Base-by-base conservation (phyloP, 2,113 vertebrate genomes). In the Hippocampus zosterae region DNA sequence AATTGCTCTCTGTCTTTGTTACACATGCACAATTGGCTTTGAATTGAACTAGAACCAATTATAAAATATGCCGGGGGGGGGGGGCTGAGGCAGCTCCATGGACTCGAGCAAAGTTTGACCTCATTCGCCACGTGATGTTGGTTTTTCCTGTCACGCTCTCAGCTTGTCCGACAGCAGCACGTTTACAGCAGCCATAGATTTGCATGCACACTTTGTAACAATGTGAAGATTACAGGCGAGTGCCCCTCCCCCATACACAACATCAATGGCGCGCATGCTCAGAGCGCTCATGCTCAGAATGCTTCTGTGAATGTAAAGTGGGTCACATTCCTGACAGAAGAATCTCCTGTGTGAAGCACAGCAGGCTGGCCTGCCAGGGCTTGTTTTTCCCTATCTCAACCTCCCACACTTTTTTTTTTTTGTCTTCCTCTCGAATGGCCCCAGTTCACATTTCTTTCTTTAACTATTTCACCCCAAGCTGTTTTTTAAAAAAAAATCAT, bases 251-350 rank as follows among this genome's bases (percentile, higher is more conserved):
- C 76, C 89, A 48, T 68, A 50, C 71, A 73, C 68, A 73, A 64
- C 74, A 33, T 19, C 4, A 65, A 33, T 70, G 73, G 29, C 12
- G 53, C 85, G 73, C 90, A 91, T 89, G 87, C 87, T 80, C 88
- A 72, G 52, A 82, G 61, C 19, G 1, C 80, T 74, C 57, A 76
- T 76, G 55, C 81, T 84, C 74, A 57, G 68, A 84, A 85, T 73
- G 79, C 76, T 86, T 71, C 72, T 89, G 75, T 82, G 81, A 84
- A 79, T 89, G 86, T 82, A 90, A 92, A 92, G 79, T 90, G 84
- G 90, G 91, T 93, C 89, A 90, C 84, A 88, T 90, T 91, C 86
- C 81, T 88, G 63, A 79, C 77, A n/a, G 73, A 87, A 83, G 85
- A 85, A 85, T 89, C 88, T 90, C 81, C 84, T 85, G 79, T 88